Evolutionary conservation across 2,888 invertebrate species (phyloP).

Genomic region (Dastarcus helophoroides): DNA sequence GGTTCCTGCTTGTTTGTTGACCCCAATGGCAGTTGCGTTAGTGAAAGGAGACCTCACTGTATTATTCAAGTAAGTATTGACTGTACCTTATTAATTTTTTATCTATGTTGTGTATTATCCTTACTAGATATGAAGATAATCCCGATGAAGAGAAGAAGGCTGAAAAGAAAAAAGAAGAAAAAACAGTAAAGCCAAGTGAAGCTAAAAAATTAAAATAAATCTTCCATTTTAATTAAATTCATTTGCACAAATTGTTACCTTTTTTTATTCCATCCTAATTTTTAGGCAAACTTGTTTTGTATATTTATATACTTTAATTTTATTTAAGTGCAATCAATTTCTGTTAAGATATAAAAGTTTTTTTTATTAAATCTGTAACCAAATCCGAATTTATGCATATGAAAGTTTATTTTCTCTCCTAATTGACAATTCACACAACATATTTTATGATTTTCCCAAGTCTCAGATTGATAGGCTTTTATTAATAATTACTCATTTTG

Average conservation of each 20-base stretch:
- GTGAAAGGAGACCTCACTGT: constrained; percentile 82
- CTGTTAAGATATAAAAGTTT: no score
- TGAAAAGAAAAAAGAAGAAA: constrained; percentile 31
- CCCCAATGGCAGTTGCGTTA: constrained; percentile 79
- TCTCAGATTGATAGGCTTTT: no score
- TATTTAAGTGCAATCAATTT: not conserved
- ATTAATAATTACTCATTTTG: no score
- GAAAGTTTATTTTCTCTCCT: no score
- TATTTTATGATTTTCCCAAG: no score
- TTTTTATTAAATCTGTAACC: no score
- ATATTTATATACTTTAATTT: not conserved
- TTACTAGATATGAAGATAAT: constrained; percentile 57
- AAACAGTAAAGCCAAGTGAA: constrained; percentile 29
- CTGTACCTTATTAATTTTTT: not conserved
- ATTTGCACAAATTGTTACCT: constrained; percentile 1
- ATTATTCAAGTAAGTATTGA: constrained; percentile 69
- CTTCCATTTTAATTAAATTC: not conserved
- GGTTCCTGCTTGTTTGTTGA: constrained; percentile 90
- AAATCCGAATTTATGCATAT: no score
- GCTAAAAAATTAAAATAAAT: constrained; percentile 31
- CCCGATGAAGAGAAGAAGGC: constrained; percentile 41
- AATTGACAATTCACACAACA: no score
- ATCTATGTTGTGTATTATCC: constrained; percentile 11
- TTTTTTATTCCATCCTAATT: not conserved
- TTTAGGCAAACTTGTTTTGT: not conserved